Conservation (phyloP, 2,113 vertebrate genomes). For the Helogale parvula region DNA sequence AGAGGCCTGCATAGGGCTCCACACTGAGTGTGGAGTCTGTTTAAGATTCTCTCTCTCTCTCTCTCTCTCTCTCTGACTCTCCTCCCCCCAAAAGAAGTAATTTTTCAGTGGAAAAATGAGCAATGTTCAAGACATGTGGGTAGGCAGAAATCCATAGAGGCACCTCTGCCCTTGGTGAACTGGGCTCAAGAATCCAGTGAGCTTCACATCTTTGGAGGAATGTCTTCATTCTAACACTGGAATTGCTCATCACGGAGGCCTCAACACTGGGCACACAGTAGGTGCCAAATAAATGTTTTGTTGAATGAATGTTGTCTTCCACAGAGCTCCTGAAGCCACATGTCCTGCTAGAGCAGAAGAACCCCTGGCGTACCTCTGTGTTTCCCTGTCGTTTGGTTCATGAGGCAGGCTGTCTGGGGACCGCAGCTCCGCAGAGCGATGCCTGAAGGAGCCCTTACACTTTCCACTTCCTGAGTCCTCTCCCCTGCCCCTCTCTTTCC, state of each 20-base stretch:
- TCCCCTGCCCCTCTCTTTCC: rapidly evolving
- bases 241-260: neutral
- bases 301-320: neutral
- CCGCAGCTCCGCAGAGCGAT: neutral
- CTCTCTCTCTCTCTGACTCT: too few relatives aligned
- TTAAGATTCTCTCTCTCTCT: too few relatives aligned
- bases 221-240: neutral
- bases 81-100: neutral
- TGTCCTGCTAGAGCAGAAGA: neutral
- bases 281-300: neutral
- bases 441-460: neutral
- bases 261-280: neutral
- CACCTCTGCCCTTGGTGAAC: neutral
- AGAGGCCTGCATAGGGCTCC: too few relatives aligned
- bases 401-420: neutral
- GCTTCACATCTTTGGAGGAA: neutral
- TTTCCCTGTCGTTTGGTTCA: neutral
- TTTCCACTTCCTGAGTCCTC: neutral
- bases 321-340: neutral
- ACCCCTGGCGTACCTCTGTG: neutral
- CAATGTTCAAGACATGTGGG: neutral
- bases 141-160: neutral
- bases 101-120: neutral
- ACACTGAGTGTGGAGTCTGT: too few relatives aligned
- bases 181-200: neutral